Percentiles rank a stretch among this genome's conserved stretches.
Evolutionary conservation across 2,113 vertebrate species (phyloP).

Genomic region (Neopipo cinnamomea): DNA sequence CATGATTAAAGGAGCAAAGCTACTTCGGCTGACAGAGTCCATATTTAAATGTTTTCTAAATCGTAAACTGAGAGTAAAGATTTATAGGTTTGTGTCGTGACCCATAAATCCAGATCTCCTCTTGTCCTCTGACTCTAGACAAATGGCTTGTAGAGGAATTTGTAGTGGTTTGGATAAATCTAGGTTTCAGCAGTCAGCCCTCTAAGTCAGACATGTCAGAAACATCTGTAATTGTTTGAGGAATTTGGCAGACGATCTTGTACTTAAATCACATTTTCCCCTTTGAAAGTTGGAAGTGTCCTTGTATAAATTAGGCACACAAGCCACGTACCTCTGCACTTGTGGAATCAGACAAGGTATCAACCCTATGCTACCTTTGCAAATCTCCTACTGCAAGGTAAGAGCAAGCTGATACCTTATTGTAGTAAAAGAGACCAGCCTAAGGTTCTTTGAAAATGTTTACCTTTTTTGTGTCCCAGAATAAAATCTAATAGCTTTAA

Average conservation of each 20-base stretch:
- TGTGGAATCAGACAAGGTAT: neutral
- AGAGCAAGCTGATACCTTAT: neutral
- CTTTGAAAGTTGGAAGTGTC: conserved; percentile 4
- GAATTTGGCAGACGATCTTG: conserved; percentile 10
- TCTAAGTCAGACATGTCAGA: conserved; percentile 38
- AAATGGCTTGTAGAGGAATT: conserved; percentile 57
- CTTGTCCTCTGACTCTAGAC: conserved; percentile 18
- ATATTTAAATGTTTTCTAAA: conserved; percentile 30
- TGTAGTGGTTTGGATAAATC: conserved; percentile 45
- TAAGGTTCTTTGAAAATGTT: neutral
- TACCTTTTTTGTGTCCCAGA: neutral
- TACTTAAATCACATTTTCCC: conserved; percentile 52
- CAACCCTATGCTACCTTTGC: neutral
- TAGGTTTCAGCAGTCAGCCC: conserved; percentile 6
- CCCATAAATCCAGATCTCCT: conserved; percentile 5
- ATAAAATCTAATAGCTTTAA: neutral
- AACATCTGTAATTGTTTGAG: conserved; percentile 54
- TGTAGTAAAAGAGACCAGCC: neutral
- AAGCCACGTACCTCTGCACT: neutral
- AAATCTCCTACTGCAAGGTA: neutral
- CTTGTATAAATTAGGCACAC: neutral
- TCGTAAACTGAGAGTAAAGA: neutral
- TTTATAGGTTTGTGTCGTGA: conserved; percentile 29
- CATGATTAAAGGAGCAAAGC: neutral
- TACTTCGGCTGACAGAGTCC: neutral